Percentiles rank a stretch among this genome's conserved stretches.
Conservation (phyloP, 1,140 invertebrate species). For the Bombus difficillimus region DNA sequence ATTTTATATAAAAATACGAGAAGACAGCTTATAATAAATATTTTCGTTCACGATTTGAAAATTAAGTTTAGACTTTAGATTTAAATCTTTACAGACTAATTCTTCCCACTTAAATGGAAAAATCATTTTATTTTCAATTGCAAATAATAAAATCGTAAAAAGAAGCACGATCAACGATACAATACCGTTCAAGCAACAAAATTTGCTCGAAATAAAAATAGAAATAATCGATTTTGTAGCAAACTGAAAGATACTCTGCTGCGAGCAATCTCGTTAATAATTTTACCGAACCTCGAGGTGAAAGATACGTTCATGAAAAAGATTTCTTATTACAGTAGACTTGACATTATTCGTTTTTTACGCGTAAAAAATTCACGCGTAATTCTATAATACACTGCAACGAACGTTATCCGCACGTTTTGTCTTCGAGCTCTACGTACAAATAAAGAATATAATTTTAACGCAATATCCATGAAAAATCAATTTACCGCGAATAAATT, state of each 20-base stretch:
- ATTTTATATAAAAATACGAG: background rate
- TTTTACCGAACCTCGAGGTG: background rate
- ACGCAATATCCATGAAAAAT: constrained; percentile 2
- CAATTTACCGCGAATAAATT: background rate
- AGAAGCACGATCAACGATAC: background rate
- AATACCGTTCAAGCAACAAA: background rate
- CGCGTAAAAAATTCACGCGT: background rate
- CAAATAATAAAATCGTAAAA: background rate
- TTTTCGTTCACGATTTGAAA: background rate
- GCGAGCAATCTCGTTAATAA: background rate
- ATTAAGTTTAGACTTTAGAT: background rate
- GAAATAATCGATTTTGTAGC: background rate
- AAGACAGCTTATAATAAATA: background rate
- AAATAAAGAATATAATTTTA: background rate
- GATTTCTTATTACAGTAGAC: background rate
- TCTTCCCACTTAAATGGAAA: background rate
- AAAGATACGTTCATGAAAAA: background rate
- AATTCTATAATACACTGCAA: background rate
- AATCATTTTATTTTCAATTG: background rate
- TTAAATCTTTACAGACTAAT: background rate
- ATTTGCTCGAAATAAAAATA: background rate
- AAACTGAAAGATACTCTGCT: background rate
- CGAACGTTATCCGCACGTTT: background rate
- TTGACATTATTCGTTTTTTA: background rate
- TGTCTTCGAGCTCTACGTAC: background rate